phyloP scores from a whole-genome alignment of 37 sponge, comb jelly and placozoan genomes.

The Oopsacas minuta region DNA sequence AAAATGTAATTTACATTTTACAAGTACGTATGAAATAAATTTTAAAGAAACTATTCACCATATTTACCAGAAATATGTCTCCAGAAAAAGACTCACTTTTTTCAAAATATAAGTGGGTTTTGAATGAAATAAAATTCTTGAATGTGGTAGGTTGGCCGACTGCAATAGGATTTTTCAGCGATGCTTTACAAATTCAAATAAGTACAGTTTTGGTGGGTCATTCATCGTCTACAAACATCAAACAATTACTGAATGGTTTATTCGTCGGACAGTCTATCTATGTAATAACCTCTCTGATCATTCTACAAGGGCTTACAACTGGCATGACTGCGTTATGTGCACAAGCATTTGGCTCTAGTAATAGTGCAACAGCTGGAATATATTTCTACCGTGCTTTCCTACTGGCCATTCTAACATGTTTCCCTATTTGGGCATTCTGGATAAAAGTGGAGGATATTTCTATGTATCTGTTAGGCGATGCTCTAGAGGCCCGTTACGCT shows the following conservation, averaged over 20 bases:
- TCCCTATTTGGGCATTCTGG: slow-evolving; percentile 1
- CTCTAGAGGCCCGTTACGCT: background rate
- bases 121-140: background rate
- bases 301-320: background rate
- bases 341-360: background rate
- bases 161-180: background rate
- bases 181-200: slow-evolving; percentile 9
- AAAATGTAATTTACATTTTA: no score
- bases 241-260: background rate
- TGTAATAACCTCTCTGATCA: background rate
- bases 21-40: no score
- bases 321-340: background rate
- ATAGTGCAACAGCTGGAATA: background rate
- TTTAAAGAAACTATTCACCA: no score
- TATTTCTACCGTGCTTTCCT: background rate
- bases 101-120: background rate
- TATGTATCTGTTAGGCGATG: background rate
- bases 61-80: no score
- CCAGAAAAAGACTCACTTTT: no score
- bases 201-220: slow-evolving; percentile 1
- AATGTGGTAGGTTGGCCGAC: background rate
- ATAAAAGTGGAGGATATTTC: background rate
- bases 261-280: background rate
- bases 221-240: background rate
- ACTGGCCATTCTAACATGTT: background rate